Base-by-base conservation (phyloP, 1,140 invertebrate genomes). In the Leptinotarsa undecemlineata region DNA sequence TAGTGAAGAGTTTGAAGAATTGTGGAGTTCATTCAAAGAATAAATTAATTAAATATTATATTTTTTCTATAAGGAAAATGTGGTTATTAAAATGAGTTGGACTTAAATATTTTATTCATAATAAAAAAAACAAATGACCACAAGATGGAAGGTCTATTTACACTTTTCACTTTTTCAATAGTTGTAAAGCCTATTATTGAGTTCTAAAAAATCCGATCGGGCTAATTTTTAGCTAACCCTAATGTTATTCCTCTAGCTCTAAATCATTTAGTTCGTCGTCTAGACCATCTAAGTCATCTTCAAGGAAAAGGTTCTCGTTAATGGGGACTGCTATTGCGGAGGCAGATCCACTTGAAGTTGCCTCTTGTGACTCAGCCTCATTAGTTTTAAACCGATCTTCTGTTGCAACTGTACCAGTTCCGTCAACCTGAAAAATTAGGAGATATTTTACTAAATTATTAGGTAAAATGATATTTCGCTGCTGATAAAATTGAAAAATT, bases 241-340 rank as follows among this genome's bases (percentile, higher is more conserved):
- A 71, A 47, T 77, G 73, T 82, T 76, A 91, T 82, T 90, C 88
- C 81, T 91, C 89, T 74, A 92, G 83, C 82, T 92, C 90, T 78
- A 93, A 84, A 82, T 92, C 90, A 81, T 94, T 90, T 78, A 96
- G 85, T 86, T 96, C 94, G 80, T 96, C 93, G 82, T 96, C 95
- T 71, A 97, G 85, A 73, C 88, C 90, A 80, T 94, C 92, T 61
- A 94, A 85, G 82, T 96, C 95, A 83, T 95, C 95, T 78, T 95
- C 95, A 48, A 92, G 90, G 88, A 99, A 99, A 4, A 99, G 89
- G 85, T 97, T 95, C 86, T 98, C 96, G 86, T 99, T 98, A 76
- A 99, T 98, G 47, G 95, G 93, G 33, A 91, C 91, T 23, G 89
- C 88, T 74, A 88, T 87, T 74, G 87, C 86, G 42, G 82, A 85